Evolutionary conservation across 2,797 vertebrate species (phyloP).

Genomic region (Discoglossus pictus): DNA sequence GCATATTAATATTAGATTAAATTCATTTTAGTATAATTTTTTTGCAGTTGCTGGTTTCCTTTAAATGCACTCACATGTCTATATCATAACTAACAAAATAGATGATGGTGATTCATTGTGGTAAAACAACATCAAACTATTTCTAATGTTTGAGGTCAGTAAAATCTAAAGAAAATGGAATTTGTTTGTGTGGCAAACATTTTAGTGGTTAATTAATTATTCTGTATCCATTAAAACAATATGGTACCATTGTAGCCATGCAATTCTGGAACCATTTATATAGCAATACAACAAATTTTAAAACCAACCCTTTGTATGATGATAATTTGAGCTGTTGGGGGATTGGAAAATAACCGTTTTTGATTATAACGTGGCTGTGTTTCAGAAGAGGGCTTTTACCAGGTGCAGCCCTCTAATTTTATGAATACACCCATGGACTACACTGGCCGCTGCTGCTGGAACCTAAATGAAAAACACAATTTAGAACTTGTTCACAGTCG

Average conservation of each 20-base stretch:
- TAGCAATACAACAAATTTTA: conserved; percentile 11
- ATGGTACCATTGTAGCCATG: conserved; percentile 5
- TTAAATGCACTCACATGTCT: conserved; percentile 8
- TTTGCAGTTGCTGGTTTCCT: conserved; percentile 16
- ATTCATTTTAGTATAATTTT: conserved; percentile 17
- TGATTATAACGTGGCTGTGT: conserved; percentile 40
- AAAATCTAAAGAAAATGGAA: conserved; percentile 10
- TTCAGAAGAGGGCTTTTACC: conserved; percentile 37
- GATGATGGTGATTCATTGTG: background rate
- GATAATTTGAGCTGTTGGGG: conserved; percentile 39
- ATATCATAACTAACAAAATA: conserved; percentile 19
- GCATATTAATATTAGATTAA: conserved; percentile 17
- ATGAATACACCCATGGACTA: conserved; percentile 35
- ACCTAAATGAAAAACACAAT: conserved; percentile 26
- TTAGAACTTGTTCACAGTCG: conserved; percentile 20
- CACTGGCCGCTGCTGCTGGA: conserved; percentile 29
- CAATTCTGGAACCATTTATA: conserved; percentile 34
- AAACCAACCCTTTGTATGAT: conserved; percentile 11
- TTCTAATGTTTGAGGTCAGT: background rate
- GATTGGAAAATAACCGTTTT: conserved; percentile 35
- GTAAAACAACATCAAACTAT: conserved; percentile 4
- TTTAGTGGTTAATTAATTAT: conserved; percentile 28
- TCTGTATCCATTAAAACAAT: background rate
- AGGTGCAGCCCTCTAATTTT: conserved; percentile 40
- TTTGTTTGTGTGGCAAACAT: conserved; percentile 28